phyloP scores from a whole-genome alignment of 2,797 vertebrate genomes.

The Cetoscarus ocellatus region DNA sequence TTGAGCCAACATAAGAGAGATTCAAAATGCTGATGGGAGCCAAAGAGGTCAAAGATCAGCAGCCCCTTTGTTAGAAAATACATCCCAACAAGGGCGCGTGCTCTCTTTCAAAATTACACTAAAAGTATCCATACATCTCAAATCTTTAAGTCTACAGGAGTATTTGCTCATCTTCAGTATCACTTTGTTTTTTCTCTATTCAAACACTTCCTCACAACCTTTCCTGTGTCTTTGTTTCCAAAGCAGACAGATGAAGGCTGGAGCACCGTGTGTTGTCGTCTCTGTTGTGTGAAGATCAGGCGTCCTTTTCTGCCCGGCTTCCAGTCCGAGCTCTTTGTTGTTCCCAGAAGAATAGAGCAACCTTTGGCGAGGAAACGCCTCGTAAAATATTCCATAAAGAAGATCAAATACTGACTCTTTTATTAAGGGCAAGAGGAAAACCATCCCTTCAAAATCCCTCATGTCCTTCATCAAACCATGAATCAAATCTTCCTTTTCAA shows the following conservation, averaged over 20 bases:
- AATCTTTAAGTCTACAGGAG: not conserved
- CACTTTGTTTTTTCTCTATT: not conserved
- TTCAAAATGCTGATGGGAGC: not conserved
- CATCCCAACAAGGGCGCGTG: too few species aligned
- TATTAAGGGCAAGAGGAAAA: conserved; percentile 17
- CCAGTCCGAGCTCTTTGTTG: not conserved
- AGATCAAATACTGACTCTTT: conserved; percentile 37
- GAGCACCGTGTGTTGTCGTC: not conserved
- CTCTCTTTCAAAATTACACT: too few species aligned
- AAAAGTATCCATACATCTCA: not conserved
- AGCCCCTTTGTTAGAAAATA: not conserved
- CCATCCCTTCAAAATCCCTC: conserved; percentile 11
- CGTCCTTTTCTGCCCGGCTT: conserved; percentile 2
- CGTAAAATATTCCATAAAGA: conserved; percentile 40
- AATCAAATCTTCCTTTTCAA: conserved; percentile 14
- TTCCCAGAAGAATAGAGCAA: conserved; percentile 27
- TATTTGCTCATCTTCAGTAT: not conserved
- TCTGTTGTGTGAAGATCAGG: not conserved
- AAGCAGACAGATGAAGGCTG: conserved; percentile 1
- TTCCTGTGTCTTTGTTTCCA: not conserved
- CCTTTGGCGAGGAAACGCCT: conserved; percentile 21
- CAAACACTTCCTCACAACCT: not conserved
- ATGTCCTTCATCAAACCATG: conserved; percentile 11
- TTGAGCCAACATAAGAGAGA: conserved; percentile 6
- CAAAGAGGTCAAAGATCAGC: conserved; percentile 16